These are phyloP conservation scores for Passerina amoena DNA, from an alignment of 2,113 vertebrate species.

Conservation along the genomic window DNA sequence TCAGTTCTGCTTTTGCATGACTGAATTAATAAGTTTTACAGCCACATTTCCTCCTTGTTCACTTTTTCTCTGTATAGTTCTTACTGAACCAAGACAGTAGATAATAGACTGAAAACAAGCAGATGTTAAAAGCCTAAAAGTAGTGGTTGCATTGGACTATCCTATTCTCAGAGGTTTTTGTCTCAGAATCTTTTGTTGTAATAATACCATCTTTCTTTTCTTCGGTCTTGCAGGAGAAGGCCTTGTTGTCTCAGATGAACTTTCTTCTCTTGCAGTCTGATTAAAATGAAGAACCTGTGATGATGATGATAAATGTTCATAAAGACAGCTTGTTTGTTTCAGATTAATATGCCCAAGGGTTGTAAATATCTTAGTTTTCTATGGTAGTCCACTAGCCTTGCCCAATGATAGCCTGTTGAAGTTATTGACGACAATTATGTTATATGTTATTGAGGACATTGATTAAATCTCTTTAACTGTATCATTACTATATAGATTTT, in stretches of 20 bases:
- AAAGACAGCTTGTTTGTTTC: not conserved
- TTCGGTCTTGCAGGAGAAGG: not conserved
- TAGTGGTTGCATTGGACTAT: not conserved
- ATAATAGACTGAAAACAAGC: not conserved
- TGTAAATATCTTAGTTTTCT: not conserved
- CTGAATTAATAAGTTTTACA: not conserved
- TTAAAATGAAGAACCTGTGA: conserved; percentile 60
- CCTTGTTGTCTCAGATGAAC: not conserved
- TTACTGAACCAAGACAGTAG: not conserved
- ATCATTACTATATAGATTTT: not conserved
- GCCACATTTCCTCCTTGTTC: not conserved
- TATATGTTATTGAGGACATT: not conserved
- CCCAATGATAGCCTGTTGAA: not conserved
- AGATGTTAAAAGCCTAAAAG: not conserved
- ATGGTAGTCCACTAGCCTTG: not conserved
- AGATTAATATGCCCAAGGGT: not conserved
- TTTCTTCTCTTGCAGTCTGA: not conserved
- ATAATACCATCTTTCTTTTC: conserved; percentile 26
- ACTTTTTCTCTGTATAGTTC: not conserved
- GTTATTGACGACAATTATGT: not conserved
- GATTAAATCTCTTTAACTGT: not conserved
- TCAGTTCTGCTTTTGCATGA: not conserved
- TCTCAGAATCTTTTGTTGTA: not conserved
- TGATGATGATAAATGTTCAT: not conserved
- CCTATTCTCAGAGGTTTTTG: not conserved